Evolutionary conservation across 2,888 invertebrate genomes (phyloP), one percentile per base, ranked within the genome.

Genomic region (Barypeithes pellucidus): DNA sequence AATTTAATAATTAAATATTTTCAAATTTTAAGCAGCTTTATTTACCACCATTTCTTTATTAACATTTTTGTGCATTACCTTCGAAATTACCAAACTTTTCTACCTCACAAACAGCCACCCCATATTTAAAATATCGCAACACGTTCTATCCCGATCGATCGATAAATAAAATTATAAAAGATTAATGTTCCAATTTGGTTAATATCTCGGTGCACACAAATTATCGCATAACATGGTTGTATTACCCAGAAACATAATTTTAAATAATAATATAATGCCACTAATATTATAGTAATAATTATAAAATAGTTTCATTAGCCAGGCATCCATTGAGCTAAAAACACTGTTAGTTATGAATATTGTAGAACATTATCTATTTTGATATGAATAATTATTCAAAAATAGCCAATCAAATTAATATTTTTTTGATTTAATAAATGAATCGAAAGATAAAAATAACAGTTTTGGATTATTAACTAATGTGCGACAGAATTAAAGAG

Each of bases 211-310:
- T 16, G 16, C 3, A 43, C 43, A 43, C 16, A 43, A 43, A 43
- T 43, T 43, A 43, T 43, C 14, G 7, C 3, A n/a, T 5, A 16
- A 16, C 16, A 43, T 43, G 43, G 16, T 16, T 43, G 8, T 43
- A 43, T 43, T 43, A 43, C 5, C 14, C 4, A 39, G 39, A 11
- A 43, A 43, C 43, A 7, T 43, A 43, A 43, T 43, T 43, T 43
- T 43, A 43, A 16, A 43, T 43, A 43, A 43, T 43, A 43, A 16
- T 43, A 43, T 43, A 16, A 16, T 16, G 3, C 16, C 14, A 16
- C n/a, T 43, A 16, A 43, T 16, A 43, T 43, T n/a, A 43, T 29
- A 29, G n/a, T n/a, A n/a, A 5, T 43, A 43, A 43, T 43, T 43
- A 43, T 16, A 43, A 43, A 43, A 43, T 43, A 43, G 43, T 43